Evolutionary conservation across 1,140 invertebrate species (phyloP).

Genomic region (Micrasema longulum): DNA sequence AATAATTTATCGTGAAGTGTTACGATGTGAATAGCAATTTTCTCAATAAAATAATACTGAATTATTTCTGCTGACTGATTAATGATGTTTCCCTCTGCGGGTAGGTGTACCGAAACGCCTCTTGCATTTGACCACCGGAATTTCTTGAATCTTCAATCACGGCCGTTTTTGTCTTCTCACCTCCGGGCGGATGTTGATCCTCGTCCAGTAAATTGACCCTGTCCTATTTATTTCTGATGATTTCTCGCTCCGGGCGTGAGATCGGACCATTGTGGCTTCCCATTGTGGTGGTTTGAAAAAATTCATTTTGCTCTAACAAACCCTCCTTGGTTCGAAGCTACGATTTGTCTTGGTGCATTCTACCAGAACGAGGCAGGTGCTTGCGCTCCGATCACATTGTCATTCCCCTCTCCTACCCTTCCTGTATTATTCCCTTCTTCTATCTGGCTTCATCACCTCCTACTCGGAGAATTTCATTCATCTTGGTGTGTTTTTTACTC

Average conservation of each 20-base stretch:
- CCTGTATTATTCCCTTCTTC: background rate
- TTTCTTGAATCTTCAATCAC: conserved; percentile 41
- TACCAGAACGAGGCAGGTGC: conserved; percentile 50
- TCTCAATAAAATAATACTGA: too few relatives aligned
- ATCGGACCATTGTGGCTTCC: conserved; percentile 36
- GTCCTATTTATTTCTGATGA: conserved; percentile 42
- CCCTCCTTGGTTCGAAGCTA: conserved; percentile 35
- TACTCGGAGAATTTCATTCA: background rate
- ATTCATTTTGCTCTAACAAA: conserved; percentile 35
- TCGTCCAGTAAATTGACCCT: conserved; percentile 42
- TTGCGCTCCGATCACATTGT: background rate
- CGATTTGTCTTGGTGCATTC: conserved; percentile 50
- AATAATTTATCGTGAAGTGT: too few relatives aligned
- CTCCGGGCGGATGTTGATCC: conserved; percentile 45
- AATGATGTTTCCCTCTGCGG: too few relatives aligned
- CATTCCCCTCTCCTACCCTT: background rate
- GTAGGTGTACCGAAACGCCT: background rate
- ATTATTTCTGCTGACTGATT: too few relatives aligned
- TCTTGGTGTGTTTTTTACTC: too few relatives aligned
- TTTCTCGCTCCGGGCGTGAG: conserved; percentile 43
- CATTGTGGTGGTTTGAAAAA: conserved; percentile 20
- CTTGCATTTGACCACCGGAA: conserved; percentile 17
- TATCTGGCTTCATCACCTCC: background rate
- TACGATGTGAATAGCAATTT: too few relatives aligned
- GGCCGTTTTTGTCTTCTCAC: conserved; percentile 17